phyloP scores from a whole-genome alignment of 2,888 invertebrate genomes.

The Eumerus sabulonum region DNA sequence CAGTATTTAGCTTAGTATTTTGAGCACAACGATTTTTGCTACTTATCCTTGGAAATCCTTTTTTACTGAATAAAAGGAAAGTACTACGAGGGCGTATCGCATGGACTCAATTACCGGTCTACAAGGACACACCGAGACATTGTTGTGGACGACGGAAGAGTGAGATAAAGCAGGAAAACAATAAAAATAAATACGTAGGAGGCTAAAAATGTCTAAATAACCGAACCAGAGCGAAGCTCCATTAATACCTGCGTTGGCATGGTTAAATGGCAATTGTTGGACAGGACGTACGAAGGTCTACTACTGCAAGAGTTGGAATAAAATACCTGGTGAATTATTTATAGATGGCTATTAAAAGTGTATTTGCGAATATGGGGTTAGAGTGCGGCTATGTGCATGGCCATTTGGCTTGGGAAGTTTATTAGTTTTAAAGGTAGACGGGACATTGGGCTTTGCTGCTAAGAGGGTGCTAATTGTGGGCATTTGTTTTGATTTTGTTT shows the following conservation, averaged over 20 bases:
- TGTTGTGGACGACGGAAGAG: conserved; percentile 1
- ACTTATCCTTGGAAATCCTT: conserved; percentile 64
- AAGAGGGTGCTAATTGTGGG: conserved; percentile 55
- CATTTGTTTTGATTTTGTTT: conserved; percentile 47
- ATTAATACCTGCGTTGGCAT: conserved; percentile 46
- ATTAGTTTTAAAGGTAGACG: too few relatives aligned
- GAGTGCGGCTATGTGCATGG: conserved; percentile 37
- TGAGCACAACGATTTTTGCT: conserved; percentile 68
- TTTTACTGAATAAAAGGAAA: conserved; percentile 21
- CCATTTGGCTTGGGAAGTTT: conserved; percentile 48
- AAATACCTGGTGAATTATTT: conserved; percentile 63
- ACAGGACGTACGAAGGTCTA: conserved; percentile 49
- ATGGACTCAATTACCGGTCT: conserved; percentile 19
- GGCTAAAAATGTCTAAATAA: conserved; percentile 62
- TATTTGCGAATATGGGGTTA: conserved; percentile 20
- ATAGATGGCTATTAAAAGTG: conserved; percentile 42
- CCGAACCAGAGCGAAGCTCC: conserved; percentile 60
- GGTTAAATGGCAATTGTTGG: conserved; percentile 62
- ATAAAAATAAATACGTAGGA: conserved; percentile 64
- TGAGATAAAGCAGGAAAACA: conserved; percentile 23
- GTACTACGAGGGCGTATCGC: conserved; percentile 1
- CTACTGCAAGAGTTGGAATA: conserved; percentile 28
- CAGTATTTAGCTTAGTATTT: conserved; percentile 66
- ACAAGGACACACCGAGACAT: conserved; percentile 6
- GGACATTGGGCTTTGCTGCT: conserved; percentile 28